Base-by-base conservation (phyloP, 2,113 vertebrate species). In the Notarius lentiginosus region DNA sequence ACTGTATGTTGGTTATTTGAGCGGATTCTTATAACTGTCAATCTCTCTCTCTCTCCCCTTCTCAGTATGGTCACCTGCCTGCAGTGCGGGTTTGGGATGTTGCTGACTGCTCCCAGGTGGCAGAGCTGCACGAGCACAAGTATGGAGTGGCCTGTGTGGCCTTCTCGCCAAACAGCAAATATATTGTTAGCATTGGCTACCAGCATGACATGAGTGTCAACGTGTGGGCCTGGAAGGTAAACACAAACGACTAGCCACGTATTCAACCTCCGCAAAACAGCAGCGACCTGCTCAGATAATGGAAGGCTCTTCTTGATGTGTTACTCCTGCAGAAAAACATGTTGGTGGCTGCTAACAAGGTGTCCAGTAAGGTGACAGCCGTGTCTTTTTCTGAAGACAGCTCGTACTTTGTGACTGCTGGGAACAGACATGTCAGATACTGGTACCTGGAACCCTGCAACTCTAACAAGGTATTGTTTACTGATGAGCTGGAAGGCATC, bases 121-220 rank as follows among this genome's bases (percentile, higher is more conserved):
- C 96, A 0, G 97, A 99, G 90, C 95, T 99, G 8, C 98, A 99
- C 87, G 97, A 99, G 55, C 98, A 99, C 83, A 99, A 99, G 90
- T 99, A 99, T 0, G 98, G 98, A 0, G 94, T 99, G 63, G 95
- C 98, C 88, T 99, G 98, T 0, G 98, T 99, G 89, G 94, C 97
- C 1, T 99, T 99, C 90, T 98, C 97, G 4, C 98, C 98, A 0
- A 99, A 98, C 53, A 95, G 96, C 88, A 99, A 99, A 89, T 99
- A 97, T 93, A 98, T 99, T 0, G 96, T 99, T 86, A 99, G 97
- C 0, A 97, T 99, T 90, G 98, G 98, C 0, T 99, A 99, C 93
- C 97, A 99, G 87, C 98, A 99, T 53, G 98, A 99, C 94, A 99
- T 99, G 98, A 98, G 98, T 82, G 96, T 99, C 91, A 99, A 99